These are phyloP conservation scores for Campoletis raptor DNA, from an alignment of 2,888 invertebrate species.

Conservation along the genomic window DNA sequence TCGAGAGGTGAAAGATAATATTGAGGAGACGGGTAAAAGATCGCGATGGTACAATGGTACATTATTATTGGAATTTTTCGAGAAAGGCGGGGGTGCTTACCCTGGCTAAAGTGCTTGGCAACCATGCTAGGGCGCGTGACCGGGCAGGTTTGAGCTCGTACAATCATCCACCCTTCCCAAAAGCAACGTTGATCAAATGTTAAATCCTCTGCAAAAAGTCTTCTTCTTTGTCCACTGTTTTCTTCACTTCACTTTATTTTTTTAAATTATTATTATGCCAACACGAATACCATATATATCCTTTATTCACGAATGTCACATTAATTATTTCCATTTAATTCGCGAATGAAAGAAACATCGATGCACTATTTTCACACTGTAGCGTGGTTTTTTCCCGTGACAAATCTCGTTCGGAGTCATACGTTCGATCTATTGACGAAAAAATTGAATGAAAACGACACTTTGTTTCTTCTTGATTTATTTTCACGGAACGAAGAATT, in stretches of 20 bases:
- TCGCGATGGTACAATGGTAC: constrained; percentile 8
- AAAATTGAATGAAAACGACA: background rate
- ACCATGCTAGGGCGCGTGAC: constrained; percentile 81
- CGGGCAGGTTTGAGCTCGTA: constrained; percentile 69
- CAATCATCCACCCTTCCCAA: constrained; percentile 69
- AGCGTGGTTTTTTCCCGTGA: constrained; percentile 37
- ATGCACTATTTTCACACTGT: constrained; percentile 53
- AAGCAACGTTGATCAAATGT: constrained; percentile 49
- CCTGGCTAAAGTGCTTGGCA: constrained; percentile 83
- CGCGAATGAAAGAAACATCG: constrained; percentile 58
- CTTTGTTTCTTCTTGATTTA: background rate
- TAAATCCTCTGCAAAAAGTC: constrained; percentile 47
- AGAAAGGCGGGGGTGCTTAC: constrained; percentile 75
- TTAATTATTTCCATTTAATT: constrained; percentile 66
- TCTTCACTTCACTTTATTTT: constrained; percentile 37
- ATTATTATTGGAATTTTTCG: background rate
- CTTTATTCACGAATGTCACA: constrained; percentile 36
- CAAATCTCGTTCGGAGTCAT: constrained; percentile 74
- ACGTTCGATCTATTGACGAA: constrained; percentile 73
- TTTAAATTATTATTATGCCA: background rate
- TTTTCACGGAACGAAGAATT: background rate
- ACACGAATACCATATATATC: background rate
- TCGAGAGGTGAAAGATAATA: constrained; percentile 15
- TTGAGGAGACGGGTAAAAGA: constrained; percentile 1
- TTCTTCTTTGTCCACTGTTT: constrained; percentile 17